Evolutionary conservation across 2,113 vertebrate genomes (phyloP), one percentile per base, ranked within the genome.

Genomic region (Sceloporus tristichus): DNA sequence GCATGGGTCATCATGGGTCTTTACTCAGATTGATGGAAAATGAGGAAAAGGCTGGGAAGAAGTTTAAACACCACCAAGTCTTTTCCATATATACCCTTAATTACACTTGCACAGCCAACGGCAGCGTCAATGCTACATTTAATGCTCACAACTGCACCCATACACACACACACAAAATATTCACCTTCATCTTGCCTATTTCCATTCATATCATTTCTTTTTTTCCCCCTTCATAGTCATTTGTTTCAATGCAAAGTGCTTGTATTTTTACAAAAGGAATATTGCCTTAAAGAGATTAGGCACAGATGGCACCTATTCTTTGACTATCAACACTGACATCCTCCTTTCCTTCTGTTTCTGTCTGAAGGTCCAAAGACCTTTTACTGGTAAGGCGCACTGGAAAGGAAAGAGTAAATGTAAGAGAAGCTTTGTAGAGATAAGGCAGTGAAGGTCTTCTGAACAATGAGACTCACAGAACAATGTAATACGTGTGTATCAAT

Each of bases 61-160:
- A 48, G 85, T 91, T 29, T 91, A 81, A 90, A 92, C 90, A 91
- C 93, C 89, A 92, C 91, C 82, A 76, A 66, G 90, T 89, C 88
- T 92, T 85, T 94, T 88, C 91, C 84, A 65, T 82, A 89, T 87
- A 88, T 78, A 53, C 56, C 27, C 75, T 53, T 79, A 86, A 86
- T 86, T 79, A 79, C 48, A 34, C 59, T 68, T 23, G 59, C 38
- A 53, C 53, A 34, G 75, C 75, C 74, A 85, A 68, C 38, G 84
- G 75, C 9, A 53, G 4, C 59, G 34, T 78, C 25, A 78, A 66
- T 19, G 29, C 16, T 66, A 1, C 25, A 25, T 27, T 23, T 78
- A n/a, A 78, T 78, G 40, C 59, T 86, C 71, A 68, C 11, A 62
- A 62, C 18, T 62, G 59, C 59, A 62, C 59, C 48, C 48, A 48